These are phyloP conservation scores for Morpho achilles DNA, from an alignment of 2,888 invertebrate genomes.

Conservation along the genomic window DNA sequence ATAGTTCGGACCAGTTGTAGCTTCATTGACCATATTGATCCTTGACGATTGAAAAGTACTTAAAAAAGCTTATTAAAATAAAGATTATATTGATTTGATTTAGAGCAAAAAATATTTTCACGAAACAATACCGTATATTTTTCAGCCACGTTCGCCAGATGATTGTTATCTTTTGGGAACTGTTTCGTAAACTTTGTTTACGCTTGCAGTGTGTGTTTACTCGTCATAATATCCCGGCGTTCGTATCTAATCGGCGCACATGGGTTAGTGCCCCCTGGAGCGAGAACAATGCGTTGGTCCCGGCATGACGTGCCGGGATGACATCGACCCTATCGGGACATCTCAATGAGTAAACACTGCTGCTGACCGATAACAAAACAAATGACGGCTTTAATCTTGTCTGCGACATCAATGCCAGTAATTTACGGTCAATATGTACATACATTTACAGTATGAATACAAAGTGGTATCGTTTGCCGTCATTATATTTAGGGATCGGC, in stretches of 20 bases:
- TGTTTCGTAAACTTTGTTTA: conserved; percentile 31
- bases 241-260: conserved; percentile 71
- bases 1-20: too few relatives aligned
- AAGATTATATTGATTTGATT: too few relatives aligned
- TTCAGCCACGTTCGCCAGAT: conserved; percentile 11
- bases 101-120: too few relatives aligned
- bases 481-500: not conserved
- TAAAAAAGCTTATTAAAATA: too few relatives aligned
- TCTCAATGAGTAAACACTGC: conserved; percentile 26
- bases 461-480: not conserved
- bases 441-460: not conserved
- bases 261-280: conserved; percentile 75
- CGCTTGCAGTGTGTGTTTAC: conserved; percentile 43
- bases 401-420: not conserved
- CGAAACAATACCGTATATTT: not conserved
- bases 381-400: conserved; percentile 5
- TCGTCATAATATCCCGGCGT: conserved; percentile 38
- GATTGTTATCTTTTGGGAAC: conserved; percentile 12
- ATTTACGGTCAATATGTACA: not conserved
- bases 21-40: too few relatives aligned
- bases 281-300: conserved; percentile 77
- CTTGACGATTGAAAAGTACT: too few relatives aligned
- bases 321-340: conserved; percentile 37
- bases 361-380: conserved; percentile 11
- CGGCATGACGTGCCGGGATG: conserved; percentile 27